Conservation (phyloP, 2,113 vertebrate genomes). For the Oryzias woworae region DNA sequence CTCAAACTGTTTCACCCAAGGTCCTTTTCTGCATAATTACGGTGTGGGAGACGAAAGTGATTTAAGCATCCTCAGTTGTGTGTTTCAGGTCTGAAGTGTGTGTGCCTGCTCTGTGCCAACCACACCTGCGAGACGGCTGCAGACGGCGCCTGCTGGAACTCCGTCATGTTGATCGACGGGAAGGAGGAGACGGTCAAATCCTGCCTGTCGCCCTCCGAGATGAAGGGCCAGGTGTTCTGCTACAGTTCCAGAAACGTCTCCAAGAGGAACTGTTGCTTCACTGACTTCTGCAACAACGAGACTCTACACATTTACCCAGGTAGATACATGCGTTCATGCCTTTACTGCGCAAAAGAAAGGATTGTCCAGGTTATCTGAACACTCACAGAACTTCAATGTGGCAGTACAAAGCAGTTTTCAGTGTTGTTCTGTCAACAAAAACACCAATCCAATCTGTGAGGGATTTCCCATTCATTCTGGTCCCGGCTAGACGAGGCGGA, state of each 20-base stretch:
- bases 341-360: background rate
- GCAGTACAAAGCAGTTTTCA: constrained; percentile 13
- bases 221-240: constrained; percentile 93
- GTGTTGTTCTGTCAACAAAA: constrained; percentile 24
- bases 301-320: constrained; percentile 86
- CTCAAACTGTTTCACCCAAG: constrained; percentile 16
- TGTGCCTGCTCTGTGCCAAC: constrained; percentile 91
- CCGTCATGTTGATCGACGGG: constrained; percentile 90
- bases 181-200: constrained; percentile 88
- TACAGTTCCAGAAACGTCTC: constrained; percentile 90
- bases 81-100: constrained; percentile 87
- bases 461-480: constrained; percentile 63
- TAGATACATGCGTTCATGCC: constrained; percentile 41
- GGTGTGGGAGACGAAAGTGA: background rate
- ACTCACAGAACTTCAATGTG: constrained; percentile 11
- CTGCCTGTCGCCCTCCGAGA: constrained; percentile 86
- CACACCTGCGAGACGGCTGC: constrained; percentile 91
- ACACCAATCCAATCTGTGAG: constrained; percentile 29
- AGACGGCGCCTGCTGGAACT: constrained; percentile 94
- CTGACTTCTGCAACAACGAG: constrained; percentile 96
- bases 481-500: constrained; percentile 61
- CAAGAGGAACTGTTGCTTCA: constrained; percentile 95
- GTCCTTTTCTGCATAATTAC: constrained; percentile 7
- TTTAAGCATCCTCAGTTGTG: background rate
- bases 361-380: too few relatives aligned